Evolutionary conservation across 2,888 invertebrate genomes (phyloP).

Genomic region (Himalopsyche tibetana): DNA sequence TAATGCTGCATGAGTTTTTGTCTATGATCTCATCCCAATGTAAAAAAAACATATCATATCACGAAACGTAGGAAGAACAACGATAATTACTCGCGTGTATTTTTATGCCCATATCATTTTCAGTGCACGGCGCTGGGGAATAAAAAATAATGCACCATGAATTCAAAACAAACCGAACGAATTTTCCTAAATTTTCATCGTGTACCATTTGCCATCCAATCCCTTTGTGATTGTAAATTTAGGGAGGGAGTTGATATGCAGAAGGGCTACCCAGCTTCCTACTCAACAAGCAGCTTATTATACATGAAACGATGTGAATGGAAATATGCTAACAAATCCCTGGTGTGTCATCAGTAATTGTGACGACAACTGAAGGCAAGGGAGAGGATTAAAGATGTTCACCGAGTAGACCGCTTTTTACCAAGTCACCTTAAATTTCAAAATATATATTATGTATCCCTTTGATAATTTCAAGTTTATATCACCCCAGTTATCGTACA

Average conservation of each 20-base stretch:
- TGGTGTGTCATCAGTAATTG: constrained; percentile 64
- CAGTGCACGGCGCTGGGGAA: constrained; percentile 1
- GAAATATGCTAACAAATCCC: constrained; percentile 61
- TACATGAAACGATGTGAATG: constrained; percentile 45
- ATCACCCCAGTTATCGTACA: not conserved
- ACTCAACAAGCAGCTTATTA: constrained; percentile 29
- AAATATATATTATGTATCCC: constrained; percentile 7
- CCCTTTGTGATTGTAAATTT: constrained; percentile 34
- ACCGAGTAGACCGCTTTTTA: not conserved
- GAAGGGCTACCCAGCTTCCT: constrained; percentile 3
- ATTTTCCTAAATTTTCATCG: not conserved
- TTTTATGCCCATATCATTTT: not conserved
- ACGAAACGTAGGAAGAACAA: not conserved
- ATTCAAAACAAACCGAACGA: constrained; percentile 25
- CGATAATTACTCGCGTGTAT: not conserved
- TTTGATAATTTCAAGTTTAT: not conserved
- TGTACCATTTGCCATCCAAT: constrained; percentile 15
- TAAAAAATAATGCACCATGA: constrained; percentile 28
- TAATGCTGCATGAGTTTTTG: too few species aligned
- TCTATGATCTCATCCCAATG: too few species aligned
- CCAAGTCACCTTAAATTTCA: constrained; percentile 3
- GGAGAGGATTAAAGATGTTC: constrained; percentile 36
- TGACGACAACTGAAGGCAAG: constrained; percentile 57
- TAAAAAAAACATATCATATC: too few species aligned
- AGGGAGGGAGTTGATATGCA: constrained; percentile 26